Conservation (phyloP, 2,888 invertebrate species). For the Drosophila setosimentum region DNA sequence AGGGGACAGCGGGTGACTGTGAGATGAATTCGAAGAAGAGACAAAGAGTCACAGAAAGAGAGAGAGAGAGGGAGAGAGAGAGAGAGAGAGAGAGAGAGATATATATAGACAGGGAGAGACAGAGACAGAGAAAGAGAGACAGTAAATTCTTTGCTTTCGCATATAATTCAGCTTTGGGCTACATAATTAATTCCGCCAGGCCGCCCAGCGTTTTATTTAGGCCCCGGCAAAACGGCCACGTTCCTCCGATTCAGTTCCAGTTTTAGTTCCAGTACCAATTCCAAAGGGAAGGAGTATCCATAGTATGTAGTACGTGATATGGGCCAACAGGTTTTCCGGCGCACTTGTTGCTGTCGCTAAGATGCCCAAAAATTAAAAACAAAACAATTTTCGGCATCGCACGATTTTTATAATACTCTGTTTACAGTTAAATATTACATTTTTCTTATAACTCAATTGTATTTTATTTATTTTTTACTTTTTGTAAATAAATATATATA, state of each 20-base stretch:
- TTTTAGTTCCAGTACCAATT: slow-evolving; percentile 11
- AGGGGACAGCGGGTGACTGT: slow-evolving; percentile 48
- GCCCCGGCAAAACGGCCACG: slow-evolving; percentile 15
- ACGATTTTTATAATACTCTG: not conserved
- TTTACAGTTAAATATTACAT: not conserved
- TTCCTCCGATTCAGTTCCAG: slow-evolving; percentile 14
- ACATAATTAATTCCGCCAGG: slow-evolving; percentile 82
- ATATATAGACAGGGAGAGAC: too few species aligned
- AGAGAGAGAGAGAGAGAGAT: slow-evolving; percentile 15
- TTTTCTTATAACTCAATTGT: not conserved
- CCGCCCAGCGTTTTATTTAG: slow-evolving; percentile 68
- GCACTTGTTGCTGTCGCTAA: slow-evolving; percentile 73
- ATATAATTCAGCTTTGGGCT: slow-evolving; percentile 82
- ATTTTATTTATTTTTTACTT: not conserved
- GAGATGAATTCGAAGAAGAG: slow-evolving; percentile 21
- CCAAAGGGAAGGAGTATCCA: slow-evolving; percentile 51
- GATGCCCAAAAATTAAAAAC: slow-evolving; percentile 50
- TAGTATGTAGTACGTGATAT: slow-evolving; percentile 73
- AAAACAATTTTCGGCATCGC: not conserved
- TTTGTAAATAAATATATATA: not conserved
- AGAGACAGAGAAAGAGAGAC: slow-evolving; percentile 6
- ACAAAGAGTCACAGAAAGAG: not conserved
- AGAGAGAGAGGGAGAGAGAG: not conserved
- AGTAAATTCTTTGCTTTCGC: slow-evolving; percentile 70
- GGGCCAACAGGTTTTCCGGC: slow-evolving; percentile 79